Base-by-base conservation (phyloP, 2,797 vertebrate genomes). In the Coregonus sp. region DNA sequence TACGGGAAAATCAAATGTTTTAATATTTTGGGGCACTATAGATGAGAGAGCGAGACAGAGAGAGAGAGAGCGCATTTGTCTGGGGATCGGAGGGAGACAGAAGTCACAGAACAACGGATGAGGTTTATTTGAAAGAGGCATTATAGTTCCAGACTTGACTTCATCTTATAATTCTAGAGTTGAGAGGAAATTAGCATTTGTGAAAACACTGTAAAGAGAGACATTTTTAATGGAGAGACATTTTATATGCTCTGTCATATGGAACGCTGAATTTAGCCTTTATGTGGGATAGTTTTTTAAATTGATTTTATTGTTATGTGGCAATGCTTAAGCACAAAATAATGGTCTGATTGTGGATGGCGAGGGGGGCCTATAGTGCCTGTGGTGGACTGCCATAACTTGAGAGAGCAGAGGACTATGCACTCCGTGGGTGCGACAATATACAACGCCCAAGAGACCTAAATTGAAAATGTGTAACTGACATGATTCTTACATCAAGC, bases 51-150 rank as follows among this genome's bases (percentile, higher is more conserved):
- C 1, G 59, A 20, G n/a, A 61, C 5, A 4, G 51, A 72, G 15
- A 14, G 50, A 56, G 9, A 35, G 15, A 9, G 40, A 47, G 9
- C 40, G 9, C 40, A 47, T 75, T 82, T 61, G 76, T 74, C 61
- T 71, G 71, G 75, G 16, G 68, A 20, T n/a, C 16, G 9, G 20
- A 51, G 52, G 25, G 33, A 61, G 4, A 33, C 18, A 75, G 4
- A 25, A 61, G 7, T 9, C 66, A 33, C 72, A 63, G 61, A 77
- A 82, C 65, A 75, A 75, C 77, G 70, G 73, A 2, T 51, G 74
- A 81, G 84, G 86, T 88, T 81, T 87, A 79, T 87, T 82, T 86
- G 75, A 78, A 79, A 80, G 29, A 69, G 73, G 73, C 80, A 72
- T 82, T 67, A 77, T 68, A 29, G 77, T 37, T 69, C 51, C 59